A percentile compares a stretch with the other conserved stretches of the same genome.
Conservation (phyloP, 2,113 vertebrate genomes). For the Pangasianodon gigas region DNA sequence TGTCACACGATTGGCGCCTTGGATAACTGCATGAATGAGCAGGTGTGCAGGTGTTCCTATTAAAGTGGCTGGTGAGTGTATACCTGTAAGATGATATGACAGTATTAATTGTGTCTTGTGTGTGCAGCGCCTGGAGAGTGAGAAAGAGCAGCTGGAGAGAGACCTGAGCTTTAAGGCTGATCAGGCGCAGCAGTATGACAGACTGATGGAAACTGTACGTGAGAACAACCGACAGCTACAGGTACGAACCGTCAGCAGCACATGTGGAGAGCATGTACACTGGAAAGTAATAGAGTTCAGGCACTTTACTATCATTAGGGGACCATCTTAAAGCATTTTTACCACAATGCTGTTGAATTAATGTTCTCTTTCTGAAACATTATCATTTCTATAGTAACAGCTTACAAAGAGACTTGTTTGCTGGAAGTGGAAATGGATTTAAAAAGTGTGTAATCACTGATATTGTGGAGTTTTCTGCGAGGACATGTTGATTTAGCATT, state of each 20-base stretch:
- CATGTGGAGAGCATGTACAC: not conserved
- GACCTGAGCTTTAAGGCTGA: conserved; percentile 87
- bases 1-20: not conserved
- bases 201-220: conserved; percentile 80
- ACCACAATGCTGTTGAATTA: not conserved
- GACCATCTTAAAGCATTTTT: not conserved
- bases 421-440: not conserved
- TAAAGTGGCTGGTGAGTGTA: not conserved
- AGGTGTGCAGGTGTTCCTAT: not conserved
- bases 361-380: not conserved
- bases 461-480: not conserved
- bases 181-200: conserved; percentile 87
- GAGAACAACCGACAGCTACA: conserved; percentile 91
- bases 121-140: conserved; percentile 79
- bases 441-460: no score
- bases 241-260: conserved; percentile 67
- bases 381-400: not conserved
- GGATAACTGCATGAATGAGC: not conserved
- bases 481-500: not conserved
- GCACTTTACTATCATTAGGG: not conserved
- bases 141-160: conserved; percentile 83
- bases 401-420: not conserved
- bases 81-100: not conserved
- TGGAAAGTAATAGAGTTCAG: not conserved
- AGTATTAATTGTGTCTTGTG: not conserved